Evolutionary conservation across 2,888 invertebrate species (phyloP).

Genomic region (Oscheius onirici): DNA sequence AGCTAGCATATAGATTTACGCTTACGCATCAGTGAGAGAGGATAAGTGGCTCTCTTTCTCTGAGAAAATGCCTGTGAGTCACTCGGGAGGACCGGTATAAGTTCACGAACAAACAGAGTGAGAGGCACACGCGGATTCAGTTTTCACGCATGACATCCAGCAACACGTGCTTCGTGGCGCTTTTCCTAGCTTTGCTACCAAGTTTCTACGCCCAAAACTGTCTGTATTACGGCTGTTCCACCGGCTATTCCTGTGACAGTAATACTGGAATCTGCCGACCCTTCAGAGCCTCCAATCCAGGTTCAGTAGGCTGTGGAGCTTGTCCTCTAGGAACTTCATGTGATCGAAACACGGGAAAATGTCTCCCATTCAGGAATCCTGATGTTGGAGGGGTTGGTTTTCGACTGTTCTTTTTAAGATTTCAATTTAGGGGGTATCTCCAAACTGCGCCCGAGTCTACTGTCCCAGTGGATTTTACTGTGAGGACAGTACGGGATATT

Average conservation of each 20-base stretch:
- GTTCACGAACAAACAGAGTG: conserved; percentile 17
- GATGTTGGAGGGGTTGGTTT: neutral
- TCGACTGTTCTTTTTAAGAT: neutral
- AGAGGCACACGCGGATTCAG: conserved; percentile 28
- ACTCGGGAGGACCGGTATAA: conserved; percentile 30
- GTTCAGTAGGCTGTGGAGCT: conserved; percentile 11
- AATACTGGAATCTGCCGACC: conserved; percentile 19
- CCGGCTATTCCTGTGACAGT: conserved; percentile 13
- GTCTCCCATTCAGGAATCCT: conserved; percentile 6
- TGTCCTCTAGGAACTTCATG: conserved; percentile 19
- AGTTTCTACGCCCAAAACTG: conserved; percentile 4
- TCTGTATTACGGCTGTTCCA: conserved; percentile 10
- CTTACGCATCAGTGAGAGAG: neutral
- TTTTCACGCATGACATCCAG: conserved; percentile 23
- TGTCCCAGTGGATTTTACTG: conserved; percentile 21
- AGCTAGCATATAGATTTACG: neutral
- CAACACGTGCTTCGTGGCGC: neutral
- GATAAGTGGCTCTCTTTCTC: neutral
- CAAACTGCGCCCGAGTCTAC: conserved; percentile 14
- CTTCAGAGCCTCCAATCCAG: conserved; percentile 10
- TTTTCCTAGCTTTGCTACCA: neutral
- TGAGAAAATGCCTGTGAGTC: neutral
- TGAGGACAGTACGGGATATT: conserved; percentile 1
- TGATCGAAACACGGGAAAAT: conserved; percentile 15
- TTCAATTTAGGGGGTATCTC: conserved; percentile 13